Evolutionary conservation across 2,797 vertebrate species (phyloP).

Genomic region (Falco novaeseelandiae): DNA sequence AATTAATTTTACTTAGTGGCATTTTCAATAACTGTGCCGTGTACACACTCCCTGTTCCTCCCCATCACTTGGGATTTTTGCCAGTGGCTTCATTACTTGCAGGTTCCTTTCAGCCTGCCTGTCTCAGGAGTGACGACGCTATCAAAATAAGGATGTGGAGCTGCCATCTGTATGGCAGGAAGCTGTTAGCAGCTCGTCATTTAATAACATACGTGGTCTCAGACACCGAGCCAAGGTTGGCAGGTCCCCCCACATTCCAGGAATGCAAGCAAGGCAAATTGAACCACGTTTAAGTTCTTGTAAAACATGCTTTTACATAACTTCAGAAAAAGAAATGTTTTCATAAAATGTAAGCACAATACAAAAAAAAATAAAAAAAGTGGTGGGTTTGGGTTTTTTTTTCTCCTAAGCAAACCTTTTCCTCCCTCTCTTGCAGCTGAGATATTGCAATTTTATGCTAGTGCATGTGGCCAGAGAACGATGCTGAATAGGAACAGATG

Average conservation of each 20-base stretch:
- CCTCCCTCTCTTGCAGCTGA: slow-evolving; percentile 2
- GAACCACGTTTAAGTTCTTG: not conserved
- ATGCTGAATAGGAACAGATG: slow-evolving; percentile 23
- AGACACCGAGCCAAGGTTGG: not conserved
- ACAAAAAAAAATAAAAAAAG: not conserved
- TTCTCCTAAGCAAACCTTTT: not conserved
- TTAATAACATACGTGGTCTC: not conserved
- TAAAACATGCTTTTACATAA: not conserved
- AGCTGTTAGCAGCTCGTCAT: not conserved
- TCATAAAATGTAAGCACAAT: not conserved
- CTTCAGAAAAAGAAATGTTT: not conserved
- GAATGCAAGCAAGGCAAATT: not conserved
- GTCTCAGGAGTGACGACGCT: not conserved
- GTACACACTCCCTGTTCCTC: not conserved
- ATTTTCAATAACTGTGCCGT: not conserved
- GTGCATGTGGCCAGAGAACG: not conserved
- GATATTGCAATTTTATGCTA: not conserved
- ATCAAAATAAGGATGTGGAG: not conserved
- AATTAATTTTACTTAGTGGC: slow-evolving; percentile 47
- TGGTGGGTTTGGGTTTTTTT: rapidly evolving
- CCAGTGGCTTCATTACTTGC: slow-evolving; percentile 25
- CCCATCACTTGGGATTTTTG: not conserved
- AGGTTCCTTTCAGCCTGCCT: not conserved
- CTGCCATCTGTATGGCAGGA: slow-evolving; percentile 15
- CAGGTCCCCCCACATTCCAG: not conserved